phyloP scores from a whole-genome alignment of 2,113 vertebrate genomes.

The Hipposideros armiger region DNA sequence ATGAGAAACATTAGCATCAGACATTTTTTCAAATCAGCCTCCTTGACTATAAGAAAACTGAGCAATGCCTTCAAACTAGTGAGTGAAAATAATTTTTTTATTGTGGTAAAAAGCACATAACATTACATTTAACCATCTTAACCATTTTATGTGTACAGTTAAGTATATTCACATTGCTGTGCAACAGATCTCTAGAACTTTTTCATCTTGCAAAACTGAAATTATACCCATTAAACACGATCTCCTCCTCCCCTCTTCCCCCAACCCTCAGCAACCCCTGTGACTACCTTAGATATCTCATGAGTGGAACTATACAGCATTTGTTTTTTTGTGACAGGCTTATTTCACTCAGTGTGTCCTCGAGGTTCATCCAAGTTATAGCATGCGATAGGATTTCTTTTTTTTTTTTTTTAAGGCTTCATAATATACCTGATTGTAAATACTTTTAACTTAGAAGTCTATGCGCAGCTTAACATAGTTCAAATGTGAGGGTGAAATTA shows the following conservation, averaged over 20 bases:
- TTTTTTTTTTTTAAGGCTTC: neutral
- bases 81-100: neutral
- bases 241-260: neutral
- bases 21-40: neutral
- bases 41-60: neutral
- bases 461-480: neutral
- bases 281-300: neutral
- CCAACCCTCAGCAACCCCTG: neutral
- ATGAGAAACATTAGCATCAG: neutral
- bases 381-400: neutral
- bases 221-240: neutral
- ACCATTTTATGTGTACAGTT: neutral
- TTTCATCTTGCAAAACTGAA: slow-evolving; percentile 24
- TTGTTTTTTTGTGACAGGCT: neutral
- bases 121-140: neutral
- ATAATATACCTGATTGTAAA: neutral
- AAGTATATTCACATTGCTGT: neutral
- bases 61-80: neutral
- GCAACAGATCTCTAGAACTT: neutral
- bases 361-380: neutral
- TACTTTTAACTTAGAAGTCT: neutral
- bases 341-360: neutral
- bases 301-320: neutral
- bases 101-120: neutral
- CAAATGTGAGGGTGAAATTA: neutral